A percentile compares a stretch with the other conserved stretches of the same genome.
Conservation (phyloP, 2,888 invertebrate genomes). For the Conchocele bisecta region DNA sequence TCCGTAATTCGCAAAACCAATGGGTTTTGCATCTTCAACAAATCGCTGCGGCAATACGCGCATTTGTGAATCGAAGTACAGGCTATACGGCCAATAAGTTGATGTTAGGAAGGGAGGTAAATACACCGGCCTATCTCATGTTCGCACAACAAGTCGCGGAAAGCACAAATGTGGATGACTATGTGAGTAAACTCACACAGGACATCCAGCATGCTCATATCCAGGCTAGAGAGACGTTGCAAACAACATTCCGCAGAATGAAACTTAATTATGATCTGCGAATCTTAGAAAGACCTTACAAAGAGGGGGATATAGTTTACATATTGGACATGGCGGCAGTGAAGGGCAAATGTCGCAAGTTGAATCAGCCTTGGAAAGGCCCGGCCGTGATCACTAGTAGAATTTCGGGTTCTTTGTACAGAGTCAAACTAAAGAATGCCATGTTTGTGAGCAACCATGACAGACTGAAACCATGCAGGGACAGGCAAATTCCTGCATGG, state of each 20-base stretch:
- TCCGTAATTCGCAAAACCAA: conserved; percentile 6
- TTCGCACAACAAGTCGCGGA: conserved; percentile 19
- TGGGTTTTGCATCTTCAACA: conserved; percentile 12
- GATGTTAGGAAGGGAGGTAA: conserved; percentile 44
- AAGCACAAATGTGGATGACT: too few species aligned
- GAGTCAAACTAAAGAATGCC: too few species aligned
- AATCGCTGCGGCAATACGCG: conserved; percentile 11
- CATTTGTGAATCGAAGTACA: conserved; percentile 8
- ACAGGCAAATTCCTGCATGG: too few species aligned
- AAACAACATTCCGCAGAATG: not conserved
- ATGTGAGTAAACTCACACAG: too few species aligned
- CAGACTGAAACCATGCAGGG: too few species aligned
- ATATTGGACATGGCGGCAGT: not conserved
- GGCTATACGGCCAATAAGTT: conserved; percentile 55
- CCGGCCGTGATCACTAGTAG: too few species aligned
- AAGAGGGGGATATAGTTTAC: not conserved
- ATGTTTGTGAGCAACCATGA: too few species aligned
- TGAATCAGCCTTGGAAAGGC: too few species aligned
- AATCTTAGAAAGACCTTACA: not conserved
- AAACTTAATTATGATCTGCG: not conserved
- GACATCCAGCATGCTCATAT: not conserved
- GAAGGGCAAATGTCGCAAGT: not conserved
- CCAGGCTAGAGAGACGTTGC: not conserved
- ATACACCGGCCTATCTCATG: conserved; percentile 19
- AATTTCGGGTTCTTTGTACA: too few species aligned